Conservation (phyloP, 1,140 invertebrate genomes). For the Ips nitidus region DNA sequence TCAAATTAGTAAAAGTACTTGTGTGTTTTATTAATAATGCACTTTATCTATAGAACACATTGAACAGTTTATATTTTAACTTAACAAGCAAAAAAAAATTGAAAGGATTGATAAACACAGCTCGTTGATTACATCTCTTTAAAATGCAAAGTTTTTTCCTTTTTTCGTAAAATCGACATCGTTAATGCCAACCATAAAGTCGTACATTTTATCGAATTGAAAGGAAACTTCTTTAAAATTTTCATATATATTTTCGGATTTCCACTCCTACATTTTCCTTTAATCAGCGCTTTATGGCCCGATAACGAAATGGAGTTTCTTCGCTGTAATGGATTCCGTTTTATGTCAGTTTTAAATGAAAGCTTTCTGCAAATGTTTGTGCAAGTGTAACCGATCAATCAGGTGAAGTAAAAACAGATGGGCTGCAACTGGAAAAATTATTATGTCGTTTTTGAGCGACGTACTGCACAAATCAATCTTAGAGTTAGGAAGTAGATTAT, state of each 20-base stretch:
- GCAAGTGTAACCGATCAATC: not conserved
- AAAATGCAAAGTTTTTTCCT: slow-evolving; percentile 21
- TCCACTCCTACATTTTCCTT: slow-evolving; percentile 3
- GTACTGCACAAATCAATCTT: slow-evolving; percentile 54
- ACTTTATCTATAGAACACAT: no score
- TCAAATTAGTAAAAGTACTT: no score
- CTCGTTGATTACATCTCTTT: slow-evolving; percentile 13
- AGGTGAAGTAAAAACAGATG: no score
- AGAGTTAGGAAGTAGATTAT: slow-evolving; percentile 64
- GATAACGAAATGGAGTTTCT: not conserved
- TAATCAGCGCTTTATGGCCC: slow-evolving; percentile 7
- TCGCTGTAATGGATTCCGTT: not conserved
- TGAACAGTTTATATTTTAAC: no score
- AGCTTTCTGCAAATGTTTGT: not conserved
- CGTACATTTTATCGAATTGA: slow-evolving; percentile 10
- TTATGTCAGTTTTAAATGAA: not conserved
- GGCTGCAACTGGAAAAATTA: no score
- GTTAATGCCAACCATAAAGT: slow-evolving; percentile 22
- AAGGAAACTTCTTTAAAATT: not conserved
- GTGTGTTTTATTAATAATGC: no score
- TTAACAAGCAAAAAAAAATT: not conserved
- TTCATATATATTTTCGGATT: slow-evolving; percentile 13
- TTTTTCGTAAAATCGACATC: slow-evolving; percentile 4
- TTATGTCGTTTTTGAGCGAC: no score
- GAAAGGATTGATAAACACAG: slow-evolving; percentile 6